Conservation (phyloP, 2,888 invertebrate species). For the Eumacrocentrus americanus region DNA sequence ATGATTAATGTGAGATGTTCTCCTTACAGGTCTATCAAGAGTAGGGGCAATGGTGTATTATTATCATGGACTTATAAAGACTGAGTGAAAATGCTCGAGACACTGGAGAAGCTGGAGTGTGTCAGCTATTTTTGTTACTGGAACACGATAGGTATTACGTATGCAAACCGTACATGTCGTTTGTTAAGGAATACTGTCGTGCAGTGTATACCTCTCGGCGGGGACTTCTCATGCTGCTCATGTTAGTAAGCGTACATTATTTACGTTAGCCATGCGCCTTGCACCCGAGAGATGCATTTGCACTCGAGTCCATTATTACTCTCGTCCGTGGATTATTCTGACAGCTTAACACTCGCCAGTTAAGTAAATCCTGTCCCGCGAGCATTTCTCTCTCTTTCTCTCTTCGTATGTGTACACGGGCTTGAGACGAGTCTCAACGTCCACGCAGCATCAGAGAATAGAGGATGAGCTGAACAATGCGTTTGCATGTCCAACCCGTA, state of each 20-base stretch:
- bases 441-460: conserved; percentile 7
- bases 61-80: no score
- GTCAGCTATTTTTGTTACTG: conserved; percentile 30
- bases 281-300: conserved; percentile 44
- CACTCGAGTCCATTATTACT: conserved; percentile 52
- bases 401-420: conserved; percentile 2
- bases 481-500: background rate
- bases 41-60: no score
- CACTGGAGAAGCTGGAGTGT: conserved; percentile 3
- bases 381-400: conserved; percentile 32
- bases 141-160: conserved; percentile 36
- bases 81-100: no score
- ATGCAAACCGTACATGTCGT: conserved; percentile 43
- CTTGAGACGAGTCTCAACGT: conserved; percentile 1
- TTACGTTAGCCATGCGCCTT: conserved; percentile 38
- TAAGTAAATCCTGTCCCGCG: conserved; percentile 52
- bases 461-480: conserved; percentile 17
- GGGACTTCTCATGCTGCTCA: no score
- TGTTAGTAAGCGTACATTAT: conserved; percentile 46
- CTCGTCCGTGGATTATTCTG: conserved; percentile 52
- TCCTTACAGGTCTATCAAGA: no score
- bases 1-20: no score
- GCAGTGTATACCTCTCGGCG: no score
- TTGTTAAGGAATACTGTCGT: conserved; percentile 45
- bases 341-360: conserved; percentile 54